A percentile compares a stretch with the other conserved stretches of the same genome.
Evolutionary conservation across 2,888 invertebrate species (phyloP).

Genomic region (Linnaemya vulpina): DNA sequence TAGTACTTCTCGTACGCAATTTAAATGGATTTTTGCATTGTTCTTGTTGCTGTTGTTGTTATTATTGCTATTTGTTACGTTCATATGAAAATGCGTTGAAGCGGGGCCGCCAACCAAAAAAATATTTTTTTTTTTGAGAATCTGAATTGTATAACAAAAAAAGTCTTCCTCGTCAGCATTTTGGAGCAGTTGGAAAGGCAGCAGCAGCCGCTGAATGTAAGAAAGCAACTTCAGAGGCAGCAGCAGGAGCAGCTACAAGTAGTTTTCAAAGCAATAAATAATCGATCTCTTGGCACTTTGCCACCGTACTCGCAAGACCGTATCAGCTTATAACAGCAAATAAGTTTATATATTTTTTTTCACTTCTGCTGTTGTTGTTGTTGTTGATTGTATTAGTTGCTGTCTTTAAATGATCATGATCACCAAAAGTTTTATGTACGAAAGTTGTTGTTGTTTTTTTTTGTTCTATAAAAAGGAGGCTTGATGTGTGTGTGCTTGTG

Average conservation of each 20-base stretch:
- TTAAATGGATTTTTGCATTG: slow-evolving; percentile 59
- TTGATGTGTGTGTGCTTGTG: background rate
- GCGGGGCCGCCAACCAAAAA: slow-evolving; percentile 65
- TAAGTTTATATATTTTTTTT: slow-evolving; percentile 46
- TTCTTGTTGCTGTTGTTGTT: slow-evolving; percentile 30
- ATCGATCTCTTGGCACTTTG: slow-evolving; percentile 72
- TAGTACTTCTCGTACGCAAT: slow-evolving; percentile 56
- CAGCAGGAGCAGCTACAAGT: slow-evolving; percentile 65
- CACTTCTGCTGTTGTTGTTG: slow-evolving; percentile 8
- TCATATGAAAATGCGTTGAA: slow-evolving; percentile 64
- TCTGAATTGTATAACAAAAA: slow-evolving; percentile 13
- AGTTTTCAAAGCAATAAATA: slow-evolving; percentile 71
- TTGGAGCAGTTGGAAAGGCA: slow-evolving; percentile 20
- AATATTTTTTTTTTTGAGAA: background rate
- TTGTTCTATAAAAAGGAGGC: slow-evolving; percentile 9
- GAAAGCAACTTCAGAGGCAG: slow-evolving; percentile 45
- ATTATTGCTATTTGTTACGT: slow-evolving; percentile 25
- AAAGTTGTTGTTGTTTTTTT: slow-evolving; percentile 4
- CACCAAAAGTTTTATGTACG: slow-evolving; percentile 43
- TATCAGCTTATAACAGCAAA: slow-evolving; percentile 67
- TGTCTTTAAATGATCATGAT: slow-evolving; percentile 62
- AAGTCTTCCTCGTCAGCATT: slow-evolving; percentile 64
- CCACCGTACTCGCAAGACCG: slow-evolving; percentile 66
- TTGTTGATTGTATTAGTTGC: slow-evolving; percentile 11
- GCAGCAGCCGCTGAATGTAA: slow-evolving; percentile 7